Evolutionary conservation across 2,113 vertebrate species (phyloP).

Genomic region (Pogona vitticeps): DNA sequence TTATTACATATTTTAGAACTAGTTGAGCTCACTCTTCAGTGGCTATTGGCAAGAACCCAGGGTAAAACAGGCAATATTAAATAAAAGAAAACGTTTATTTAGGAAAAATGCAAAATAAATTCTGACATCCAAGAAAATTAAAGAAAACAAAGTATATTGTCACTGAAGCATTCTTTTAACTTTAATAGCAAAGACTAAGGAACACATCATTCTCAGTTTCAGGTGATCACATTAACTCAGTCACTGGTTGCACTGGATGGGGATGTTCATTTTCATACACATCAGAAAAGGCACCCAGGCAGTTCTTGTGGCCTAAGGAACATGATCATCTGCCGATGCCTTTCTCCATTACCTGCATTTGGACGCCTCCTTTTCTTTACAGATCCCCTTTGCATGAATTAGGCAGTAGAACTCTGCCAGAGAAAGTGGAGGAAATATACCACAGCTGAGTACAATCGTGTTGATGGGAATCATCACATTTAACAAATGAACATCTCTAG

Average conservation of each 20-base stretch:
- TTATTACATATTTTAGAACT: too few relatives aligned
- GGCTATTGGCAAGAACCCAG: not conserved
- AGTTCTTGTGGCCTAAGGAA: not conserved
- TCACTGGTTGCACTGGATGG: not conserved
- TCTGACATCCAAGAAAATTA: not conserved
- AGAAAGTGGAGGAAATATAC: not conserved
- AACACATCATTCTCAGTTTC: not conserved
- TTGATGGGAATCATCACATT: not conserved
- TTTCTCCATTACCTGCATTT: not conserved
- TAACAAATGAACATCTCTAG: not conserved
- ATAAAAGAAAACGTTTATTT: slow-evolving; percentile 4
- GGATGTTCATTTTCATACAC: not conserved
- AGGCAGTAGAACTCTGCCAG: not conserved
- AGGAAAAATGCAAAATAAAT: not conserved
- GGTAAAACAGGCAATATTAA: not conserved
- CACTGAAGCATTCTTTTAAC: not conserved
- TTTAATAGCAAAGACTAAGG: not conserved
- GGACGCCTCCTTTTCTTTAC: not conserved
- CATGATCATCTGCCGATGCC: not conserved
- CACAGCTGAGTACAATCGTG: too few relatives aligned
- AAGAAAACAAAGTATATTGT: not conserved
- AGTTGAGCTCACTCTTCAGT: not conserved
- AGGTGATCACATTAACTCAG: not conserved
- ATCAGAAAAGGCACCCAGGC: too few relatives aligned
- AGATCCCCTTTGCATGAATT: not conserved